Evolutionary conservation across 2,888 invertebrate species (phyloP).

Genomic region (Leptogaster cylindrica): DNA sequence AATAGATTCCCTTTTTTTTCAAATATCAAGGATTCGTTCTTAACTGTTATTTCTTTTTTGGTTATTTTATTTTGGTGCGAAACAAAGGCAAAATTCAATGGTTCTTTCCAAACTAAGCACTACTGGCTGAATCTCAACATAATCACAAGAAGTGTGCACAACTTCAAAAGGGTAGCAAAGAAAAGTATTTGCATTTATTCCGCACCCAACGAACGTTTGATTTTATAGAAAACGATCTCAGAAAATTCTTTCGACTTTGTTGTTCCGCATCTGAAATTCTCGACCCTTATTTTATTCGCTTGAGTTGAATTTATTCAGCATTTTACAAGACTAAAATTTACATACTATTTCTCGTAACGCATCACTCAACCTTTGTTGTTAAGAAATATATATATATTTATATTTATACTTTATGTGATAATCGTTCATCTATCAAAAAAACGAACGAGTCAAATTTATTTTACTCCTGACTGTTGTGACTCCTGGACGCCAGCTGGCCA

Average conservation of each 20-base stretch:
- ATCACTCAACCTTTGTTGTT: slow-evolving; percentile 26
- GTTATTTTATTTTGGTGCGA: too few species aligned
- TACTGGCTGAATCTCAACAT: not conserved
- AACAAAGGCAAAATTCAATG: too few species aligned
- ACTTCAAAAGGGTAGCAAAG: not conserved
- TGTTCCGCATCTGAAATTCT: not conserved
- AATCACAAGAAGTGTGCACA: not conserved
- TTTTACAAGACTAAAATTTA: slow-evolving; percentile 6
- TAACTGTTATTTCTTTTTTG: too few species aligned
- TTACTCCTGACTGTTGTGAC: too few species aligned
- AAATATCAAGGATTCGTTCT: too few species aligned
- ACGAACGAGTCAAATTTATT: too few species aligned
- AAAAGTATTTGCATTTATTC: not conserved
- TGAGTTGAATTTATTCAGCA: slow-evolving; percentile 12
- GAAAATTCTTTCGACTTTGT: not conserved
- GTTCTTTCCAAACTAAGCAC: too few species aligned
- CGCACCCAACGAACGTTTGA: not conserved
- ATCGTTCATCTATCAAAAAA: slow-evolving; percentile 27
- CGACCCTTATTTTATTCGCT: slow-evolving; percentile 1
- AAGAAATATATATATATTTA: too few species aligned
- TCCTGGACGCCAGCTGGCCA: too few species aligned
- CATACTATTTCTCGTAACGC: slow-evolving; percentile 9
- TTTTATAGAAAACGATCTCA: not conserved
- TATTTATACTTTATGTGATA: slow-evolving; percentile 29
- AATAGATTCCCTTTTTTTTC: too few species aligned